Evolutionary conservation across 2,113 vertebrate species (phyloP).

Genomic region (Stegostoma tigrinum): DNA sequence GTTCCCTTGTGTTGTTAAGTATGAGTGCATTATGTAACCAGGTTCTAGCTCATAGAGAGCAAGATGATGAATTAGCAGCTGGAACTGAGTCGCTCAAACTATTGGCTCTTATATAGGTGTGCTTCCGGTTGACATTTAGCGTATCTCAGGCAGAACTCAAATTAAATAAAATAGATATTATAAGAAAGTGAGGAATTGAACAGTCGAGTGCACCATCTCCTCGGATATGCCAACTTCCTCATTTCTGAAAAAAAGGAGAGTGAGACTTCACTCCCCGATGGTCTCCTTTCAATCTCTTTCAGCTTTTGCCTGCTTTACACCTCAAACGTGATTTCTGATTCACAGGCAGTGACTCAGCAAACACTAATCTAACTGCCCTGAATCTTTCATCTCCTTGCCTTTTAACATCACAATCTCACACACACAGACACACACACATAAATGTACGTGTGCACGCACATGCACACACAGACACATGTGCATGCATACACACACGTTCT

Average conservation of each 20-base stretch:
- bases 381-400: neutral
- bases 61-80: neutral
- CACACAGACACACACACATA: neutral
- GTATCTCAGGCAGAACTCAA: slow-evolving; percentile 44
- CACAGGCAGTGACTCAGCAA: slow-evolving; percentile 34
- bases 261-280: neutral
- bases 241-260: neutral
- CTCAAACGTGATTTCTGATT: slow-evolving; percentile 15
- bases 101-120: slow-evolving; percentile 42
- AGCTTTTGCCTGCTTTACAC: slow-evolving; percentile 5
- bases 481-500: no score
- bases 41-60: slow-evolving; percentile 14
- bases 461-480: neutral
- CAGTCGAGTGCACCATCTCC: slow-evolving; percentile 35
- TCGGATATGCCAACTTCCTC: neutral
- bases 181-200: slow-evolving; percentile 41
- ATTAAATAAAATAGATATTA: slow-evolving; percentile 42
- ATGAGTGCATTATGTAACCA: slow-evolving; percentile 45
- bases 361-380: neutral
- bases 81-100: slow-evolving; percentile 35
- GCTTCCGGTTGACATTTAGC: slow-evolving; percentile 45
- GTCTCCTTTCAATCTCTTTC: neutral
- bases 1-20: slow-evolving; percentile 49
- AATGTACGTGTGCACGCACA: neutral
- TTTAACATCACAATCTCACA: neutral